phyloP scores from a whole-genome alignment of 1,140 invertebrate species.

The Lepidurus packardi region DNA sequence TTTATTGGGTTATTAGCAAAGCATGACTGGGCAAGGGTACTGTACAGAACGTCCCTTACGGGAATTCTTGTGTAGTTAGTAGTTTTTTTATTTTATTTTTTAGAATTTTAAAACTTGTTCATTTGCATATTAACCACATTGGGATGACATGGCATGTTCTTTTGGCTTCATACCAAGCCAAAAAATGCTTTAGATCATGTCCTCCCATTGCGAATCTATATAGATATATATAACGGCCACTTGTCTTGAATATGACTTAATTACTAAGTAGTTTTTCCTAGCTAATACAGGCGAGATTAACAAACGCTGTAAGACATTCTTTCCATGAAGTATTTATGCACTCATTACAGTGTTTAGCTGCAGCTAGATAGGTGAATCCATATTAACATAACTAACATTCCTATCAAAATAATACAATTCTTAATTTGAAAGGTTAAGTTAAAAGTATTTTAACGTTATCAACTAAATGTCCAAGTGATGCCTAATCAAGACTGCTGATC shows the following conservation, averaged over 20 bases:
- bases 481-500: too few species aligned
- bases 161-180: not conserved
- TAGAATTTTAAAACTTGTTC: not conserved
- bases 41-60: not conserved
- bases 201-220: too few species aligned
- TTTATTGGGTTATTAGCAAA: slow-evolving; percentile 19
- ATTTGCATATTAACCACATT: slow-evolving; percentile 19
- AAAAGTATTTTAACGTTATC: too few species aligned
- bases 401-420: too few species aligned
- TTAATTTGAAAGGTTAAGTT: too few species aligned
- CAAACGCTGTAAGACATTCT: not conserved
- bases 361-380: too few species aligned
- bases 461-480: too few species aligned
- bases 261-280: not conserved
- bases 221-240: too few species aligned
- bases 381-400: too few species aligned
- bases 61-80: not conserved
- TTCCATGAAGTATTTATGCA: not conserved
- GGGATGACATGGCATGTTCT: slow-evolving; percentile 14
- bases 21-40: slow-evolving; percentile 11
- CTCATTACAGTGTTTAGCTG: too few species aligned
- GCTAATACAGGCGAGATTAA: not conserved
- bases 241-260: not conserved
- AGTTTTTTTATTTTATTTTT: not conserved
- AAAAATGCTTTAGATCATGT: too few species aligned